Percentiles rank a stretch among this genome's conserved stretches.
Conservation (phyloP, 2,888 invertebrate genomes). For the Hipparchia sbordonii region DNA sequence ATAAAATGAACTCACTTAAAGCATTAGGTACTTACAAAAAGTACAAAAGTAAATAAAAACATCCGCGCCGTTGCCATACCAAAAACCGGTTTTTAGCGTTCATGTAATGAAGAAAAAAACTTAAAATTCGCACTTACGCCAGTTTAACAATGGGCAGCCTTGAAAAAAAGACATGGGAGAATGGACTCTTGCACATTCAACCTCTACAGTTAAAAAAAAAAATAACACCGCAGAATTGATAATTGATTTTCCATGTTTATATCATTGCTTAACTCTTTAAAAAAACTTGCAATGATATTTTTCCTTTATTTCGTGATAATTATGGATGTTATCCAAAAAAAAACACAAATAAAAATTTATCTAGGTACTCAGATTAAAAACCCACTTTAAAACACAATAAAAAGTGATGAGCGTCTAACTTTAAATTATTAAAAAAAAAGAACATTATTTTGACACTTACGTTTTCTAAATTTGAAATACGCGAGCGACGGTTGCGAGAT, state of each 20-base stretch:
- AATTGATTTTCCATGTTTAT: background rate
- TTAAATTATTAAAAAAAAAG: background rate
- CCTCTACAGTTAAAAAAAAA: background rate
- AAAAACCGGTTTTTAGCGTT: conserved; percentile 14
- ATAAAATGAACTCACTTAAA: background rate
- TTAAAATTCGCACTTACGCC: conserved; percentile 8
- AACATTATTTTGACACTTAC: conserved; percentile 18
- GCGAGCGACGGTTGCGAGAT: conserved; percentile 13
- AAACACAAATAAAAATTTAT: background rate
- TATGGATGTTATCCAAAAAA: background rate
- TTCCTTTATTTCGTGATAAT: background rate
- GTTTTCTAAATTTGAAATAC: conserved; percentile 12
- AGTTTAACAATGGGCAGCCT: conserved; percentile 19
- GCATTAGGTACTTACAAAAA: background rate
- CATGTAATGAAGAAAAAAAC: conserved; percentile 1
- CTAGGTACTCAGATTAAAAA: background rate
- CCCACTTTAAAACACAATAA: background rate
- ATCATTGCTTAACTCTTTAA: background rate
- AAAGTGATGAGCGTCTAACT: background rate
- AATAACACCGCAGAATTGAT: background rate
- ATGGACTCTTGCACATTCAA: background rate
- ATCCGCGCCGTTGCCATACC: background rate
- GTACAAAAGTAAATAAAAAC: background rate
- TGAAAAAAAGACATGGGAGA: conserved; percentile 11
- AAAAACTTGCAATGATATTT: no score